phyloP scores from a whole-genome alignment of 2,888 invertebrate genomes.

The Trichopria drosophilae region DNA sequence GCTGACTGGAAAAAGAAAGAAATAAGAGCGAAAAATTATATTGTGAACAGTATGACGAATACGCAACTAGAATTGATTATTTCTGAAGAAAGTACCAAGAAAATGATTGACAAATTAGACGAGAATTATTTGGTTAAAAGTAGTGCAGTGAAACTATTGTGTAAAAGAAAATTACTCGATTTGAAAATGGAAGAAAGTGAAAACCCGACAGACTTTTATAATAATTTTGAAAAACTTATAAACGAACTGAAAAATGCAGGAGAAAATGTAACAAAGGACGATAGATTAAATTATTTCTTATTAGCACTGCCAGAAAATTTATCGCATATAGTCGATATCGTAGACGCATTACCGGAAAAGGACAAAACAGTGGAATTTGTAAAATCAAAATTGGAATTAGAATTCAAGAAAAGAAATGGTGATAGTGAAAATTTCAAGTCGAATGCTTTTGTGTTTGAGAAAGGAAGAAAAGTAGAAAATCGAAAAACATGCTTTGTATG shows the following conservation, averaged over 20 bases:
- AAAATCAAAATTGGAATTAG: slow-evolving; percentile 31
- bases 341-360: slow-evolving; percentile 28
- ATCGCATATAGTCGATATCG: slow-evolving; percentile 27
- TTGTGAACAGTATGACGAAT: too few relatives aligned
- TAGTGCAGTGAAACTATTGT: too few relatives aligned
- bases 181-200: too few relatives aligned
- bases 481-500: slow-evolving; percentile 14
- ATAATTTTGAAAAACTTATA: too few relatives aligned
- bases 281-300: slow-evolving; percentile 32
- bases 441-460: slow-evolving; percentile 11
- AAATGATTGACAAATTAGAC: slow-evolving; percentile 29
- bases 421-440: slow-evolving; percentile 18
- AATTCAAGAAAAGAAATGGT: slow-evolving; percentile 27
- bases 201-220: slow-evolving; percentile 28
- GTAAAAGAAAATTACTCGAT: too few relatives aligned
- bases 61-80: too few relatives aligned
- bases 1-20: too few relatives aligned
- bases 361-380: slow-evolving; percentile 31
- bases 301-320: slow-evolving; percentile 28
- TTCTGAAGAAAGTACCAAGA: slow-evolving; percentile 20
- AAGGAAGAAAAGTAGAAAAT: not conserved
- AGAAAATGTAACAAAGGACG: too few relatives aligned
- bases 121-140: too few relatives aligned
- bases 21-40: too few relatives aligned
- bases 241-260: too few relatives aligned